These are phyloP conservation scores for Pluvialis apricaria DNA, from an alignment of 2,113 vertebrate species.

Conservation along the genomic window DNA sequence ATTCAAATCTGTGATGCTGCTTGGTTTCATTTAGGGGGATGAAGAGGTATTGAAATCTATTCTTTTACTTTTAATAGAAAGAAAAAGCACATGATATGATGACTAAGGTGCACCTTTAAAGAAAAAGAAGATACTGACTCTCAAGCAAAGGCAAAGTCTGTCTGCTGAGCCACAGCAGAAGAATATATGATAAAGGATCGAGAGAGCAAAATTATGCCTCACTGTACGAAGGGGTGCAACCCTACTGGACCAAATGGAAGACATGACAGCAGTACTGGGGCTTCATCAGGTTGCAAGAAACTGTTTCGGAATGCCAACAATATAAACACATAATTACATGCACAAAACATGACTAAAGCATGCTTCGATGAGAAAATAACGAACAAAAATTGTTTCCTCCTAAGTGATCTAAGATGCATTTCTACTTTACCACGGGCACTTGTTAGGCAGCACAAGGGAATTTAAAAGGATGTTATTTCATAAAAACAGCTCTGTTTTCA, in stretches of 20 bases:
- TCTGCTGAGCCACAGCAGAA: not conserved
- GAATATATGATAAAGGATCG: not conserved
- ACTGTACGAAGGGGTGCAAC: not conserved
- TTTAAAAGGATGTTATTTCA: not conserved
- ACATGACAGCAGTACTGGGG: not conserved
- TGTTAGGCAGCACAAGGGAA: not conserved
- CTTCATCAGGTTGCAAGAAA: not conserved
- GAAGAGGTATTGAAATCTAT: not conserved
- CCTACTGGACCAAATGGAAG: not conserved
- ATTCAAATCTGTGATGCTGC: not conserved
- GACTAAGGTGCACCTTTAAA: not conserved
- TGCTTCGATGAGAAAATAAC: conserved; percentile 5
- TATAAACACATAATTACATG: conserved; percentile 16
- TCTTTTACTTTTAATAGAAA: not conserved
- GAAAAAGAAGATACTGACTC: not conserved
- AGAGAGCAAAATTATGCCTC: not conserved
- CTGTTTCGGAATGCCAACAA: not conserved
- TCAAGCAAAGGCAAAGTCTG: not conserved
- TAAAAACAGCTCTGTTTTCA: not conserved
- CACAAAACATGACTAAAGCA: conserved; percentile 11
- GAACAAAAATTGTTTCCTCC: not conserved
- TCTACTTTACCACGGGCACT: not conserved
- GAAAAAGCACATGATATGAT: not conserved
- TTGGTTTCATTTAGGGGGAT: not conserved
- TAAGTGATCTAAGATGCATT: not conserved